Evolutionary conservation across 2,797 vertebrate species (phyloP), one percentile per base, ranked within the genome.

Genomic region (Arctocebus calabarensis): DNA sequence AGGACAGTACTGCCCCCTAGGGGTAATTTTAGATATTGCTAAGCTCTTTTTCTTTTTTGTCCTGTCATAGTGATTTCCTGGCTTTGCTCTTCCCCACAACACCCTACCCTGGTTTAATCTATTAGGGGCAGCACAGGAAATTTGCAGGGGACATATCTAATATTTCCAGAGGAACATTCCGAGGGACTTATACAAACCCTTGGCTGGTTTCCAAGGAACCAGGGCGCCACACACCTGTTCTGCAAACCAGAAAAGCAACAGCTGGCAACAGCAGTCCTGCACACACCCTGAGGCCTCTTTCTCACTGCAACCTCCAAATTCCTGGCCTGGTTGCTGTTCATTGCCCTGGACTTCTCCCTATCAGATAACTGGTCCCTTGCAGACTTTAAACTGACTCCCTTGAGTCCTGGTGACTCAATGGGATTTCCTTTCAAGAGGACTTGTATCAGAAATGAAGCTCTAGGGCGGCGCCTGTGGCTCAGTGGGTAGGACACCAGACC

Each of bases 1-100:
- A 93, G 45, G 70, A 61, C 20, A 75, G 20, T 74, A 94, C 86
- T 96, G 96, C 97, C 96, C 94, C 82, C 96, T 95, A 94, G 34
- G 40, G 92, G 90, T 7, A 20, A 29, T 83, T 88, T 45, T 34
- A 55, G 73, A 37, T 86, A 91, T n/a, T 70, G 64, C 45, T 4
- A 86, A 43, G 8, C 0, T 22, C 48, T 52, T 43, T 64, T 8
- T 71, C n/a, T 48, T 8, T 71, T 37, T 61, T 55, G 40, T 73
- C 7, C 66, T 22, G 4, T 77, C 64, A 52, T 25, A 55, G 0
- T 23, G 32, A 74, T 93, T 93, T 94, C 25, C 29, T 37, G 45
- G 16, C 45, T 91, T 75, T 61, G 52, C 48, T 77, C 10, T 75
- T 34, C 20, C 27, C 23, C 20, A n/a, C 8, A 55, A 2, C 9